A percentile compares a stretch with the other conserved stretches of the same genome.
Evolutionary conservation across 2,113 vertebrate species (phyloP).

Genomic region (Uria lomvia): DNA sequence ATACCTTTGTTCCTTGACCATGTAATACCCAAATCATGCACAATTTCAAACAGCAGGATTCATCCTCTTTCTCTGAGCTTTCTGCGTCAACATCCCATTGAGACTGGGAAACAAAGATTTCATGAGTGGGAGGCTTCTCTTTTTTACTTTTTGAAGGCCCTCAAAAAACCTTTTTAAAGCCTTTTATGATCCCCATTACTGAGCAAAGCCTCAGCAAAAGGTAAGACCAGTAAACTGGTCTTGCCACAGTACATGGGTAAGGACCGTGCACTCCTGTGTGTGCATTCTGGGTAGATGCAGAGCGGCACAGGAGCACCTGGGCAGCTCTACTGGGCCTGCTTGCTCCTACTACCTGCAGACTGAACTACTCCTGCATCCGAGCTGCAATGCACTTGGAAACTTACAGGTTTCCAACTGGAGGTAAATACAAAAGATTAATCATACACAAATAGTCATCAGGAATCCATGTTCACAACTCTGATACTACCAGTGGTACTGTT

Average conservation of each 20-base stretch:
- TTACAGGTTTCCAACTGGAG: not conserved
- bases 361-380: not conserved
- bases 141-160: not conserved
- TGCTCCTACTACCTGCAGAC: not conserved
- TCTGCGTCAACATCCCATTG: not conserved
- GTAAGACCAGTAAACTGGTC: not conserved
- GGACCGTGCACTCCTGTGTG: rapidly evolving
- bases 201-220: not conserved
- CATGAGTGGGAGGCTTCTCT: not conserved
- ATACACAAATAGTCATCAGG: not conserved
- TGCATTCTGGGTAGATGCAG: not conserved
- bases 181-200: not conserved
- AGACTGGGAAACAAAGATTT: not conserved
- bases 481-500: too few species aligned
- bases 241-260: not conserved
- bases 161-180: not conserved
- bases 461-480: not conserved
- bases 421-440: not conserved
- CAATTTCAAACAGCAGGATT: not conserved
- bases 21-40: not conserved
- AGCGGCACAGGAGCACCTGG: not conserved
- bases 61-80: not conserved
- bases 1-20: not conserved
- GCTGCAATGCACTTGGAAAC: not conserved
- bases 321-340: not conserved